Evolutionary conservation across 2,113 vertebrate species (phyloP).

Genomic region (Megalops atlanticus): DNA sequence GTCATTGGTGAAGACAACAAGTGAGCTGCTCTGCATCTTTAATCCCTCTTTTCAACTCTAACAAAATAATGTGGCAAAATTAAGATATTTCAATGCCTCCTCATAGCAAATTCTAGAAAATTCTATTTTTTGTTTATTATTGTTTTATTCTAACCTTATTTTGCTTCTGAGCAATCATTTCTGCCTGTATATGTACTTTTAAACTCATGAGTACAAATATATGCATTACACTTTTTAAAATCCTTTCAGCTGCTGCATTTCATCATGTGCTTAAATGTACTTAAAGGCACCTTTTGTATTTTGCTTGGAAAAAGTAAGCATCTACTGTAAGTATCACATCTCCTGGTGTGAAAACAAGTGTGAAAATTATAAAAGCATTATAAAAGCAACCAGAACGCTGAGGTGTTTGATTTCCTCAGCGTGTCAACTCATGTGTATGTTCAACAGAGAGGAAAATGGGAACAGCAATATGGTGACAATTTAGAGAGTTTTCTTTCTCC

Average conservation of each 20-base stretch:
- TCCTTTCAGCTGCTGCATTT: not conserved
- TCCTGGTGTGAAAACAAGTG: slow-evolving; percentile 32
- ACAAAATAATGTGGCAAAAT: no score
- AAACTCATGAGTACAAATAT: slow-evolving; percentile 3
- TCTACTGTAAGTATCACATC: not conserved
- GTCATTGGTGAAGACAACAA: no score
- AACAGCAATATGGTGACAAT: slow-evolving; percentile 74
- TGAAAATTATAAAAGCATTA: slow-evolving; percentile 33
- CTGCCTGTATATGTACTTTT: slow-evolving; percentile 1
- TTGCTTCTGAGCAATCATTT: slow-evolving; percentile 13
- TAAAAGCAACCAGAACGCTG: slow-evolving; percentile 9
- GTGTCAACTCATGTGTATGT: slow-evolving; percentile 64
- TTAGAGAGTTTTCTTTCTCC: slow-evolving; percentile 56
- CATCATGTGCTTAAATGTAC: slow-evolving; percentile 13
- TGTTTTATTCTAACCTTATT: slow-evolving; percentile 18
- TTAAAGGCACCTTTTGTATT: slow-evolving; percentile 25
- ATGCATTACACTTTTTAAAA: not conserved
- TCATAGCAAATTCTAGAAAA: no score
- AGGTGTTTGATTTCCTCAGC: slow-evolving; percentile 64
- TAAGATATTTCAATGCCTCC: no score
- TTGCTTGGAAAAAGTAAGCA: slow-evolving; percentile 21
- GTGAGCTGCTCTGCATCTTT: no score
- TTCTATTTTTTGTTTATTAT: no score
- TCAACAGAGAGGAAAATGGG: slow-evolving; percentile 62
- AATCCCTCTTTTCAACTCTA: no score